Evolutionary conservation across 2,888 invertebrate genomes (phyloP).

Genomic region (Watsonalla binaria): DNA sequence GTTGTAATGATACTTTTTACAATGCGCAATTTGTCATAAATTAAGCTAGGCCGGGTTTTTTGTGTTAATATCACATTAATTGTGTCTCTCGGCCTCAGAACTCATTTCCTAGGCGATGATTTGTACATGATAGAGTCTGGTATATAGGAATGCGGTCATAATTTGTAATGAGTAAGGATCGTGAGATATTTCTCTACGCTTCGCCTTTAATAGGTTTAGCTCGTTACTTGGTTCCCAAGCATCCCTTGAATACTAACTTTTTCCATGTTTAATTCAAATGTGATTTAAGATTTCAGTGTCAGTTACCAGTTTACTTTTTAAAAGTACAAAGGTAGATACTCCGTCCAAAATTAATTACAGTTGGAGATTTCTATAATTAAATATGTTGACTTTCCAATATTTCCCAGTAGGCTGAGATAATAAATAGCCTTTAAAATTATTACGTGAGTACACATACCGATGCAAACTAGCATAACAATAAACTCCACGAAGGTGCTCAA

Average conservation of each 20-base stretch:
- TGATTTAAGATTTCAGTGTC: conserved; percentile 39
- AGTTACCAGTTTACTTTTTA: background rate
- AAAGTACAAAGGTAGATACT: too few relatives aligned
- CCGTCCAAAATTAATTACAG: too few relatives aligned
- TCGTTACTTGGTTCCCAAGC: conserved; percentile 71
- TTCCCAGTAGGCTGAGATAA: too few relatives aligned
- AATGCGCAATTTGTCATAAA: conserved; percentile 58
- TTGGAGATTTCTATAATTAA: too few relatives aligned
- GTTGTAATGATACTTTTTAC: conserved; percentile 37
- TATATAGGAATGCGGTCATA: conserved; percentile 73
- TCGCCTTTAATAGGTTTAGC: conserved; percentile 66
- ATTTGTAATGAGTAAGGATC: conserved; percentile 76
- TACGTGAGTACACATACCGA: too few relatives aligned
- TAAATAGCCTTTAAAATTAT: too few relatives aligned
- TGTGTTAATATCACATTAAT: conserved; percentile 61
- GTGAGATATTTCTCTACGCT: conserved; percentile 71
- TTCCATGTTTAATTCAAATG: conserved; percentile 50
- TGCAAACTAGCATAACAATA: too few relatives aligned
- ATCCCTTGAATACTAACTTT: conserved; percentile 39
- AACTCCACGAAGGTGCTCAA: background rate
- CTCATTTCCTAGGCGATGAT: conserved; percentile 42
- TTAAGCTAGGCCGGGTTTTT: conserved; percentile 42
- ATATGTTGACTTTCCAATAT: too few relatives aligned
- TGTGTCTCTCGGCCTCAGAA: conserved; percentile 36
- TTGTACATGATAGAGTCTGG: conserved; percentile 51